Conservation (phyloP, 2,113 vertebrate genomes). For the cattle (Bos taurus) region ARS-UCD2.0 NC_037337.1:78425001-78425500, state of each 20-base stretch:
- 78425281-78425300: background rate
- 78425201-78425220: background rate
- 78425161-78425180: background rate
- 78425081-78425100: background rate
- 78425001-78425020: background rate
- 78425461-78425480: background rate
- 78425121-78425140: background rate
- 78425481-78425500: background rate
- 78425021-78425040: background rate
- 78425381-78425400: background rate
- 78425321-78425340: background rate
- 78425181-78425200: background rate
- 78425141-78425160: background rate
- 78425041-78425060: background rate
- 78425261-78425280: background rate
- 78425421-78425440: background rate
- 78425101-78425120: background rate
- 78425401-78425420: background rate
- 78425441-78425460: background rate
- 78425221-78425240: background rate
- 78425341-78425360: background rate
- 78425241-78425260: background rate
- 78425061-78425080: background rate
- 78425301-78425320: background rate
- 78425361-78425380: background rate